Conservation (phyloP, 2,888 invertebrate genomes). For the Lithophane leautieri region DNA sequence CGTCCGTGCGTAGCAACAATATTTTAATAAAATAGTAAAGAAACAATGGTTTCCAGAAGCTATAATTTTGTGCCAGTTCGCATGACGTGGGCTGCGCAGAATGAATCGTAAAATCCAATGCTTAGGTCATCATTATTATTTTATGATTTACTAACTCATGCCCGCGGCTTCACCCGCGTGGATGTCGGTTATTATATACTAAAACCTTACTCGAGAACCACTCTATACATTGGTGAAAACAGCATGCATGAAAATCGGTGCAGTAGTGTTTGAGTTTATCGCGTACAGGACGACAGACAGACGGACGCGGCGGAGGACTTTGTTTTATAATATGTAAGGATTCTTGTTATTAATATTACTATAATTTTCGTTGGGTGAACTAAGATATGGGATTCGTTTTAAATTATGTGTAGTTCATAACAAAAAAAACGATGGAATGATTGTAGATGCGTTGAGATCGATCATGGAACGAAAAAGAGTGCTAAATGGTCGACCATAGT, state of each 20-base stretch:
- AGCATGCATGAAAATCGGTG: no score
- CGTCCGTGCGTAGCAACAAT: constrained; percentile 7
- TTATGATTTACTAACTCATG: no score
- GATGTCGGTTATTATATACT: no score
- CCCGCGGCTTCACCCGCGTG: no score
- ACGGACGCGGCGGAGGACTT: no score
- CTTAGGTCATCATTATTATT: constrained; percentile 33
- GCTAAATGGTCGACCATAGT: neutral
- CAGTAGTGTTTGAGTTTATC: no score
- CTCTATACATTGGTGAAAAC: no score
- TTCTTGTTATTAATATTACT: neutral
- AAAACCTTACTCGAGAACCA: no score
- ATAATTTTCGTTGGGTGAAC: neutral
- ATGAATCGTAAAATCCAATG: constrained; percentile 57
- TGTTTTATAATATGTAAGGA: no score
- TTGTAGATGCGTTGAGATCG: neutral
- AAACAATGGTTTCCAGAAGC: constrained; percentile 45
- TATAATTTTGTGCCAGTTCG: constrained; percentile 41
- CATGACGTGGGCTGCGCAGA: constrained; percentile 47
- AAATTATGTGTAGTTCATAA: neutral
- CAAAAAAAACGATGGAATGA: neutral
- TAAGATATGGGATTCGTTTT: neutral
- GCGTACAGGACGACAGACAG: no score
- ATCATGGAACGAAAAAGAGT: neutral
- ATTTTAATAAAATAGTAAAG: constrained; percentile 35